Conservation (phyloP, 1,140 invertebrate genomes). For the Saccostrea glomerata region DNA sequence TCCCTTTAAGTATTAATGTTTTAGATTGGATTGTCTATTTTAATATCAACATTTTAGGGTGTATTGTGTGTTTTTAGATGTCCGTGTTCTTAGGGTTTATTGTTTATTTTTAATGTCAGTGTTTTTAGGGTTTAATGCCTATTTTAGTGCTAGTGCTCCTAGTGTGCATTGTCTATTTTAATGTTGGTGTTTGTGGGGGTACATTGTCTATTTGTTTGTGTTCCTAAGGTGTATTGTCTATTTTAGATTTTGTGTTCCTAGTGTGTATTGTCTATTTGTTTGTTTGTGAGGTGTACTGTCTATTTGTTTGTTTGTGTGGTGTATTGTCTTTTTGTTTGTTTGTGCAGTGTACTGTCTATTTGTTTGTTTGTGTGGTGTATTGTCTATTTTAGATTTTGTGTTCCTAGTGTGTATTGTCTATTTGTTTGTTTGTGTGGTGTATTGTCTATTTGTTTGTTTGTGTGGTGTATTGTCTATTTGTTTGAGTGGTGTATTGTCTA, state of each 20-base stretch:
- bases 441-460: neutral
- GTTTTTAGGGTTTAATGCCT: no score
- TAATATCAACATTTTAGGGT: neutral
- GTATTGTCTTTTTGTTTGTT: neutral
- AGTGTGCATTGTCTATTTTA: neutral
- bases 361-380: neutral
- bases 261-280: no score
- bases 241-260: neutral
- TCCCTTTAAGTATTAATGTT: neutral
- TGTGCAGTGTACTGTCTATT: neutral
- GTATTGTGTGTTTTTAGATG: no score
- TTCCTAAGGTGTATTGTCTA: neutral
- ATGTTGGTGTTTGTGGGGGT: conserved; percentile 57
- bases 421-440: neutral
- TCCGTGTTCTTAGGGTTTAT: neutral
- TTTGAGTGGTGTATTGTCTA: neutral
- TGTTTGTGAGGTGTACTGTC: no score
- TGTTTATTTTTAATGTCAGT: neutral
- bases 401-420: neutral
- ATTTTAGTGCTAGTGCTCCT: neutral
- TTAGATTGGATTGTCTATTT: neutral
- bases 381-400: neutral
- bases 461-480: neutral
- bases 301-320: no score
- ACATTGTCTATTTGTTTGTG: neutral